Evolutionary conservation across 2,888 invertebrate genomes (phyloP).

Genomic region (Dermolepida albohirtum): DNA sequence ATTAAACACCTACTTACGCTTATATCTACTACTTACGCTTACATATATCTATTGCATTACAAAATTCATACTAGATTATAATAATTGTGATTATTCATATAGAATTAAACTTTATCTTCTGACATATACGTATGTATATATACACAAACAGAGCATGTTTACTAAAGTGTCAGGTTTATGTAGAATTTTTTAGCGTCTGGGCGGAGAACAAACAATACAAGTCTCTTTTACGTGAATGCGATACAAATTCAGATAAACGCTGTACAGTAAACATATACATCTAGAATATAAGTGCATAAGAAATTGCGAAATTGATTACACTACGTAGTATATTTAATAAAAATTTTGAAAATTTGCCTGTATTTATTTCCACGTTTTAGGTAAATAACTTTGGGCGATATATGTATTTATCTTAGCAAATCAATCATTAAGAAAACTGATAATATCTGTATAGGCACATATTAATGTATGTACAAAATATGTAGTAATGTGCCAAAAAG

Average conservation of each 20-base stretch:
- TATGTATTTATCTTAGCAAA: no score
- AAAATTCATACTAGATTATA: constrained; percentile 5
- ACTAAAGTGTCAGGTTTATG: constrained; percentile 29
- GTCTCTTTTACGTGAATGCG: constrained; percentile 16
- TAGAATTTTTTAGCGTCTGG: constrained; percentile 20
- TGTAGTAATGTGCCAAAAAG: no score
- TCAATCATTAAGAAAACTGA: no score
- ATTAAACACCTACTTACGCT: constrained; percentile 1
- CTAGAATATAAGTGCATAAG: background rate
- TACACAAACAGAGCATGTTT: constrained; percentile 14
- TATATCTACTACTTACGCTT: no score
- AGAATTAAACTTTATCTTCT: background rate
- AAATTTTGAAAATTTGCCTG: no score
- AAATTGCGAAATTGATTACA: constrained; percentile 1
- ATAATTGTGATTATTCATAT: constrained; percentile 35
- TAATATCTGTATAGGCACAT: no score
- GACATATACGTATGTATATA: constrained; percentile 6
- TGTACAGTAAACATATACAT: constrained; percentile 12
- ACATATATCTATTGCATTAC: constrained; percentile 23
- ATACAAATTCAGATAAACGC: constrained; percentile 24
- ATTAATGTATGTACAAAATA: no score
- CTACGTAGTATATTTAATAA: no score
- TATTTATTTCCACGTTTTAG: no score
- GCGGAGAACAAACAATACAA: constrained; percentile 18
- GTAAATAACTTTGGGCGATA: no score